These are phyloP conservation scores for Uloborus diversus DNA, from an alignment of 1,140 invertebrate species.

Conservation along the genomic window DNA sequence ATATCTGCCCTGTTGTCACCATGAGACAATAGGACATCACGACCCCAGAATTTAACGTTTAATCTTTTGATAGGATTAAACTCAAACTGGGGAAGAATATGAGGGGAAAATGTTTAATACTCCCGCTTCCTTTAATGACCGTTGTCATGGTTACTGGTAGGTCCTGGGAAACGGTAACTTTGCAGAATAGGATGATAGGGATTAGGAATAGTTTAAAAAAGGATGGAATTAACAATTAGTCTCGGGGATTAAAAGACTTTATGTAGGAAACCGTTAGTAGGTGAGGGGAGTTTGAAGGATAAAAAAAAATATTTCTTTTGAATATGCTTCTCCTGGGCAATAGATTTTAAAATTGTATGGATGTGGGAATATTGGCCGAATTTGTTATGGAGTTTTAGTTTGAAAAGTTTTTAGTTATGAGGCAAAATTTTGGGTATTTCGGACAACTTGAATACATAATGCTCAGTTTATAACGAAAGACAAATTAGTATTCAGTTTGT, in stretches of 20 bases:
- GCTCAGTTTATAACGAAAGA: too few species aligned
- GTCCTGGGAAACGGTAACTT: not conserved
- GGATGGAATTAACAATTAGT: constrained; percentile 46
- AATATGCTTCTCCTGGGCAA: not conserved
- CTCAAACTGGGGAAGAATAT: too few species aligned
- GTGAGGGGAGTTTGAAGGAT: not conserved
- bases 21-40: constrained; percentile 27
- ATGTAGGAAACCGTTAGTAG: too few species aligned
- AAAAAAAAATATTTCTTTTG: not conserved
- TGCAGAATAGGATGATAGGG: constrained; percentile 20
- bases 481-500: too few species aligned
- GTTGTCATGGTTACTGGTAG: not conserved
- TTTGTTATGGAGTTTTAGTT: not conserved
- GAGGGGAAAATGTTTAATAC: not conserved
- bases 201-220: constrained; percentile 27
- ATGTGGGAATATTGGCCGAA: not conserved
- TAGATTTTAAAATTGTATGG: not conserved
- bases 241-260: constrained; percentile 10
- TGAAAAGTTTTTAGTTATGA: too few species aligned
- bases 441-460: too few species aligned
- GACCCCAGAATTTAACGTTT: constrained; percentile 26
- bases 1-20: constrained; percentile 1
- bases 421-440: too few species aligned
- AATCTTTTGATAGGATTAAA: constrained; percentile 48
- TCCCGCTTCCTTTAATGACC: not conserved